A percentile compares a stretch with the other conserved stretches of the same genome.
Conservation (phyloP, 2,797 vertebrate genomes). For the Sylvia borin region DNA sequence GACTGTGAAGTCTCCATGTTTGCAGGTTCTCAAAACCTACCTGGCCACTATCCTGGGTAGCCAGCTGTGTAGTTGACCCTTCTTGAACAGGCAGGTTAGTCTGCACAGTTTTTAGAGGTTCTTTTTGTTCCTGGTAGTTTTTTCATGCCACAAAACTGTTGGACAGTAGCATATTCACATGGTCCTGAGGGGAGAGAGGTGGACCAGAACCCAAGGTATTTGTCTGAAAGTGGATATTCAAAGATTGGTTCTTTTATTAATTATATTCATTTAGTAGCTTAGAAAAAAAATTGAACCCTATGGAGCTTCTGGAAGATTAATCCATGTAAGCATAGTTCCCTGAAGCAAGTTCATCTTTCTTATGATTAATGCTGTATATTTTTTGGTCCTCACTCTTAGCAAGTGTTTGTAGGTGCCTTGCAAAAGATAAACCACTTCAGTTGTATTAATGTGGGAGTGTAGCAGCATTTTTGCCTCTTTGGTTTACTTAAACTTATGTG, state of each 20-base stretch:
- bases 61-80: not conserved
- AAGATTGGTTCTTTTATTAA: not conserved
- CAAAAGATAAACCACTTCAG: not conserved
- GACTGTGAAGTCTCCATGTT: not conserved
- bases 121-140: not conserved
- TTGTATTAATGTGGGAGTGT: not conserved
- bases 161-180: not conserved
- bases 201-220: not conserved
- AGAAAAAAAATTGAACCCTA: not conserved
- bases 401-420: not conserved
- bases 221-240: not conserved
- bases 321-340: not conserved
- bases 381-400: not conserved
- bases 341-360: not conserved
- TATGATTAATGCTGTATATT: not conserved
- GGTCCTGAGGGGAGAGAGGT: not conserved
- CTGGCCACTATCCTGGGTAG: accelerated
- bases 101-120: not conserved
- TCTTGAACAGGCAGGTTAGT: not conserved
- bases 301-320: not conserved
- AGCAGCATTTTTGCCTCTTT: not conserved
- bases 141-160: not conserved
- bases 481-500: not conserved
- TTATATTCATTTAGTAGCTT: not conserved
- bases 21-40: not conserved